Percentiles rank a stretch among this genome's conserved stretches.
Conservation (phyloP, 2,113 vertebrate genomes). For the Oostethus manadensis region DNA sequence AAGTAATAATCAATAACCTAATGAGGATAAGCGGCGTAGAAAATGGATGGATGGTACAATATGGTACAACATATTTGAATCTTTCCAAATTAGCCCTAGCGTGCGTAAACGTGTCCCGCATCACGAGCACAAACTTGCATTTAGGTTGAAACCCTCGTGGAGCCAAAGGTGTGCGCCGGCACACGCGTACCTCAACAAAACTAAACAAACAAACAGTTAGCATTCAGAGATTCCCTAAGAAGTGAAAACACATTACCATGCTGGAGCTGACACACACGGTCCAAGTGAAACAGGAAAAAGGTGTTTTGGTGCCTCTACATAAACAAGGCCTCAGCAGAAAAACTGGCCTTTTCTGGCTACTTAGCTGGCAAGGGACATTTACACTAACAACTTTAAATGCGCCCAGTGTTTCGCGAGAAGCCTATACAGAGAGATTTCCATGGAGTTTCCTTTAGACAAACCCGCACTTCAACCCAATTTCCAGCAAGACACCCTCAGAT, state of each 20-base stretch:
- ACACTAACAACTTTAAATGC: slow-evolving; percentile 72
- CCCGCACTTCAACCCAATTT: slow-evolving; percentile 58
- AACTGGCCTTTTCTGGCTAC: slow-evolving; percentile 75
- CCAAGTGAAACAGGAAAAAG: slow-evolving; percentile 92
- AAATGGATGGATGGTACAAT: too few species aligned
- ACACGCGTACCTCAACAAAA: slow-evolving; percentile 51
- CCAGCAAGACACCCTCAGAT: slow-evolving; percentile 32
- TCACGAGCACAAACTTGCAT: slow-evolving; percentile 28
- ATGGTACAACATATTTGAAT: slow-evolving; percentile 40
- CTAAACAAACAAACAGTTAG: slow-evolving; percentile 66
- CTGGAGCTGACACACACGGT: slow-evolving; percentile 73
- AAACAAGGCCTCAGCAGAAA: slow-evolving; percentile 79
- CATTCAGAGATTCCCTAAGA: slow-evolving; percentile 77
- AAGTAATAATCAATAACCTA: too few species aligned
- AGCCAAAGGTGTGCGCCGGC: slow-evolving; percentile 35
- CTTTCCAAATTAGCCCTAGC: slow-evolving; percentile 33
- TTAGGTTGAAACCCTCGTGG: slow-evolving; percentile 17
- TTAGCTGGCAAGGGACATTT: slow-evolving; percentile 68
- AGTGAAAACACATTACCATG: slow-evolving; percentile 89
- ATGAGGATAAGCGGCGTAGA: too few species aligned
- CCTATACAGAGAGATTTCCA: slow-evolving; percentile 52
- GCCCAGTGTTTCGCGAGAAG: slow-evolving; percentile 67
- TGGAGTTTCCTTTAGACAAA: slow-evolving; percentile 56
- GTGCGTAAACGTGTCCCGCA: slow-evolving; percentile 18
- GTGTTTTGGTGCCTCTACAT: slow-evolving; percentile 80